These are phyloP conservation scores for Bungarus multicinctus DNA, from an alignment of 2,113 vertebrate species.

Conservation along the genomic window DNA sequence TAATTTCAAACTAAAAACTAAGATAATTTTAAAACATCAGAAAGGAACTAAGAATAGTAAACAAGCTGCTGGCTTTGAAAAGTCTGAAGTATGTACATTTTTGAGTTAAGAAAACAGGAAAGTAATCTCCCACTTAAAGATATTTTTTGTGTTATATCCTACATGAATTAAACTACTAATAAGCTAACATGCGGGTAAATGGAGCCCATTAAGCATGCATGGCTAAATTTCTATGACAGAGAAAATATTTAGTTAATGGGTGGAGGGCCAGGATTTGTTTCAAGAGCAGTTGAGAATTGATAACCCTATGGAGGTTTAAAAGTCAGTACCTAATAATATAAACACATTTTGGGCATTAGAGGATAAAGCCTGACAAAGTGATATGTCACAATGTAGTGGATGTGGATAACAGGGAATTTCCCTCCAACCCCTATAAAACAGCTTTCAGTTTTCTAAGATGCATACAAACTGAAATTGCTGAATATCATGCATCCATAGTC, in stretches of 20 bases:
- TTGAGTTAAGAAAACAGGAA: neutral
- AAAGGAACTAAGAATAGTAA: neutral
- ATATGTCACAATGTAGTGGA: neutral
- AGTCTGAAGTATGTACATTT: neutral
- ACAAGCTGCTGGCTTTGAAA: neutral
- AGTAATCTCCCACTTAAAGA: neutral
- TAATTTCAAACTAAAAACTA: neutral
- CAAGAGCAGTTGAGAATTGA: neutral
- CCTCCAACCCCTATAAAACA: neutral
- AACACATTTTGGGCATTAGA: neutral
- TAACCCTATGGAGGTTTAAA: neutral
- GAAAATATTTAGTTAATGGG: neutral
- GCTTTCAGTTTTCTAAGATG: neutral
- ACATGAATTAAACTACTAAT: neutral
- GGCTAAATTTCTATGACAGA: neutral
- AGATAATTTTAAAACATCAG: neutral
- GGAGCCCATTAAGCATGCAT: neutral
- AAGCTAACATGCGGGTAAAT: neutral
- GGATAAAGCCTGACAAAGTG: neutral
- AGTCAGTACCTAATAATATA: neutral
- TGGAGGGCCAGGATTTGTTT: neutral
- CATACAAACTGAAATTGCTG: neutral
- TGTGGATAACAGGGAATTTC: neutral
- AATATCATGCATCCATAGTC: neutral
- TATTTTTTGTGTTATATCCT: neutral